phyloP scores from a whole-genome alignment of 2,797 vertebrate genomes.

The Enteromius viviparus region DNA sequence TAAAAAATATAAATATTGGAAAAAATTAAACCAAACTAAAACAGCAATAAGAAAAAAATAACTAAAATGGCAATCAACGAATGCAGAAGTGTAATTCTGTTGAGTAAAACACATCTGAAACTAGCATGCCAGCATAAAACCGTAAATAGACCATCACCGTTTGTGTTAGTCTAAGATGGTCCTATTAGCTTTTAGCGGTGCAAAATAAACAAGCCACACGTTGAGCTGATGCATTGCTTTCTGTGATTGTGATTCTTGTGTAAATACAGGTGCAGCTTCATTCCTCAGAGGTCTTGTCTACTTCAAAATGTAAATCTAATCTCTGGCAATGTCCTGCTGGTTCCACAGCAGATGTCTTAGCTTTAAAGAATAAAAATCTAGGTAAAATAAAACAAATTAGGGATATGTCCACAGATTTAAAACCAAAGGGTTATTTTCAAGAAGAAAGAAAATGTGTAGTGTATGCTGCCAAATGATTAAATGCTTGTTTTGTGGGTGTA shows the following conservation, averaged over 20 bases:
- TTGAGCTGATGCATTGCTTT: not conserved
- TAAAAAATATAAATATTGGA: not conserved
- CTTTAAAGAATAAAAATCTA: not conserved
- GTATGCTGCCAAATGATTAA: not conserved
- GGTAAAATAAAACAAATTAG: not conserved
- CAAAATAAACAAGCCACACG: not conserved
- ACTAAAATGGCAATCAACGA: not conserved
- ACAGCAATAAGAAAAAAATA: not conserved
- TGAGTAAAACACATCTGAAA: not conserved
- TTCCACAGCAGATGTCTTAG: not conserved
- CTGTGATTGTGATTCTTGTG: constrained; percentile 8
- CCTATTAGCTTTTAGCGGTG: not conserved
- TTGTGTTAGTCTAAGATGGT: not conserved
- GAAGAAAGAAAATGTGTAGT: not conserved
- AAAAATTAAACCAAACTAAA: not conserved
- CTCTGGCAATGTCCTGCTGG: no score
- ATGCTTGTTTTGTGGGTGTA: not conserved
- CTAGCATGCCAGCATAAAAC: not conserved
- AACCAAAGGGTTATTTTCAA: not conserved
- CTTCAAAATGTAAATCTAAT: not conserved
- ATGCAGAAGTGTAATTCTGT: not conserved
- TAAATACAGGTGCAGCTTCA: constrained; percentile 11
- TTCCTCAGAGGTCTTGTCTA: constrained; percentile 1
- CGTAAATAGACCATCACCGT: not conserved
- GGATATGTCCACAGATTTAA: not conserved